These are phyloP conservation scores for Anomalospiza imberbis DNA, from an alignment of 2,797 vertebrate genomes.

Conservation along the genomic window DNA sequence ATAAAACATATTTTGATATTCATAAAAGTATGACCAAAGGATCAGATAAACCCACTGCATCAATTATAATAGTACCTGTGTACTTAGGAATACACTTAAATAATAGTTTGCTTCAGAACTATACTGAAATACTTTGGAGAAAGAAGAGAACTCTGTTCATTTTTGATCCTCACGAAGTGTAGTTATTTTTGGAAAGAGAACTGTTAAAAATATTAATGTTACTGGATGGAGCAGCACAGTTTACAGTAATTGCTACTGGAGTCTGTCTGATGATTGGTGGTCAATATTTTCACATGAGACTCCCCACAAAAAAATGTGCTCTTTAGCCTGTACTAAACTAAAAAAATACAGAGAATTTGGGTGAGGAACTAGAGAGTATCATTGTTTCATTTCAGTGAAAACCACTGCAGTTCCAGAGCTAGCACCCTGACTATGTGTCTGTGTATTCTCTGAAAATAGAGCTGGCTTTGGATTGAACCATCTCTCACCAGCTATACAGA, in stretches of 20 bases:
- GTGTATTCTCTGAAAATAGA: conserved; percentile 15
- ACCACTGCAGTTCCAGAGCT: background rate
- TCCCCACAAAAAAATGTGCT: conserved; percentile 23
- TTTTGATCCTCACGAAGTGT: conserved; percentile 56
- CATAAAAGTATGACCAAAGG: background rate
- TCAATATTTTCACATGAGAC: conserved; percentile 43
- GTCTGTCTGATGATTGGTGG: background rate
- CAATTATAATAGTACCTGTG: background rate
- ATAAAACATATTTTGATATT: conserved; percentile 7
- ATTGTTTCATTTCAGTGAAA: conserved; percentile 2
- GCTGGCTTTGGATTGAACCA: background rate
- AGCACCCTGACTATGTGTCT: background rate
- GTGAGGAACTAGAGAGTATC: background rate
- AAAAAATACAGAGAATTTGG: background rate
- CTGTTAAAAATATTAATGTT: conserved; percentile 53
- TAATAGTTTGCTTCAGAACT: conserved; percentile 27
- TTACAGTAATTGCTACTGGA: conserved; percentile 56
- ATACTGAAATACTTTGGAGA: conserved; percentile 23
- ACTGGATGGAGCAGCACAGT: conserved; percentile 39
- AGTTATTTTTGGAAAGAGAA: conserved; percentile 57
- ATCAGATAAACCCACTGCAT: conserved; percentile 29
- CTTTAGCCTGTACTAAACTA: conserved; percentile 12
- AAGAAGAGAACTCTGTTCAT: conserved; percentile 28
- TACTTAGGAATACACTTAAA: conserved; percentile 21
- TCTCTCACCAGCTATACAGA: background rate